Evolutionary conservation across 2,888 invertebrate species (phyloP), one percentile per base, ranked within the genome.

Genomic region (Maniola hyperantus): DNA sequence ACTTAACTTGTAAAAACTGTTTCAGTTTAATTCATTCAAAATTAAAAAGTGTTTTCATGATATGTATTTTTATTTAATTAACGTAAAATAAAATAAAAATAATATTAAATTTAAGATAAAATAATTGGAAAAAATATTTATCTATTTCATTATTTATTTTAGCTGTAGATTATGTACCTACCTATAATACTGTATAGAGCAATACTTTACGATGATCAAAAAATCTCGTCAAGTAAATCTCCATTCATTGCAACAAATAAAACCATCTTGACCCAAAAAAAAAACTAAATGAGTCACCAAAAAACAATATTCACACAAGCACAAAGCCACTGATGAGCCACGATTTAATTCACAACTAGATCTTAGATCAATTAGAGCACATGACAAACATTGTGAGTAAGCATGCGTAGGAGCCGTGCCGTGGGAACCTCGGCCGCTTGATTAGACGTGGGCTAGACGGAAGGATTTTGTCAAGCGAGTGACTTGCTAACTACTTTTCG

Each of bases 311-410:
- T 73, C 73, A 72, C 73, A 73, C 66, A 71, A 73, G 68, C 73
- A 72, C 65, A 71, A 72, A 64, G 76, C 74, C 81, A 78, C 78
- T 82, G 83, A 83, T 76, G 80, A 83, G 77, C 84, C 77, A 87
- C 88, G 88, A 90, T 91, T 91, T 88, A 89, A 91, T 91, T 89
- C 83, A 85, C 80, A 80, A 84, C 83, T 86, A 87, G 87, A 88
- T 87, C 79, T 80, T 78, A 79, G 87, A 88, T 89, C 91, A 91
- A 91, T 91, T 91, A 90, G 83, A 80, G 82, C 88, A 88, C 85
- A 91, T 90, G 91, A 90, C 89, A 87, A 86, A 84, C 80, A 79
- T 72, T 81, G 79, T 88, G 91, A 91, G 84, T 91, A 89, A 91
- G 70, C 79, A 77, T 77, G 88, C 88, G 91, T 88, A 84, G 90